Percentiles rank a stretch among this genome's conserved stretches.
These are phyloP conservation scores for Nixonia krombeini DNA, from an alignment of 1,140 invertebrate species.

Conservation along the genomic window DNA sequence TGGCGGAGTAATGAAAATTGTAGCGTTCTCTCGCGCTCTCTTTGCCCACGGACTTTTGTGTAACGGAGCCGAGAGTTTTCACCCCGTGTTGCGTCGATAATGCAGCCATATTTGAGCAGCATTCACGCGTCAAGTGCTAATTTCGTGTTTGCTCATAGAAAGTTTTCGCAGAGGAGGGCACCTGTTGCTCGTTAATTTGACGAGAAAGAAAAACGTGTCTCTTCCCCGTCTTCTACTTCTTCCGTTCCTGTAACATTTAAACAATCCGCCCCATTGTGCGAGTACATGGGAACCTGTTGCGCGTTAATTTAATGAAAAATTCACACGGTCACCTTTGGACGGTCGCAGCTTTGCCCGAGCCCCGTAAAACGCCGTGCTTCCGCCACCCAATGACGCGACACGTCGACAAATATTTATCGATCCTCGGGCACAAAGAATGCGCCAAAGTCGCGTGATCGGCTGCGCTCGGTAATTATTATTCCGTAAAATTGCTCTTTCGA, in stretches of 20 bases:
- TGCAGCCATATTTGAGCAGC: slow-evolving; percentile 28
- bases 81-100: slow-evolving; percentile 29
- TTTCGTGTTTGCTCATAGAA: slow-evolving; percentile 27
- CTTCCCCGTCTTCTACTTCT: slow-evolving; percentile 42
- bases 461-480: no score
- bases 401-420: background rate
- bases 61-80: slow-evolving; percentile 21
- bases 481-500: no score
- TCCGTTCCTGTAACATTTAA: slow-evolving; percentile 57
- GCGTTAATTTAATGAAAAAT: slow-evolving; percentile 55
- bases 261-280: slow-evolving; percentile 49
- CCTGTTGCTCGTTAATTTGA: slow-evolving; percentile 65
- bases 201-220: slow-evolving; percentile 48
- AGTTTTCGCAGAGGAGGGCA: slow-evolving; percentile 49
- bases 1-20: no score
- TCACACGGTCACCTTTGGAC: slow-evolving; percentile 21
- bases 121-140: slow-evolving; percentile 37
- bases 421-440: no score
- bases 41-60: slow-evolving; percentile 15
- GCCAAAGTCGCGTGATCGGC: no score
- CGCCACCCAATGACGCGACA: slow-evolving; percentile 3
- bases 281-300: slow-evolving; percentile 53
- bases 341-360: slow-evolving; percentile 7
- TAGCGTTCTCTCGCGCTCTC: slow-evolving; percentile 5
- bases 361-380: slow-evolving; percentile 7